These are phyloP conservation scores for Popillia japonica DNA, from an alignment of 1,140 invertebrate species.

Conservation along the genomic window DNA sequence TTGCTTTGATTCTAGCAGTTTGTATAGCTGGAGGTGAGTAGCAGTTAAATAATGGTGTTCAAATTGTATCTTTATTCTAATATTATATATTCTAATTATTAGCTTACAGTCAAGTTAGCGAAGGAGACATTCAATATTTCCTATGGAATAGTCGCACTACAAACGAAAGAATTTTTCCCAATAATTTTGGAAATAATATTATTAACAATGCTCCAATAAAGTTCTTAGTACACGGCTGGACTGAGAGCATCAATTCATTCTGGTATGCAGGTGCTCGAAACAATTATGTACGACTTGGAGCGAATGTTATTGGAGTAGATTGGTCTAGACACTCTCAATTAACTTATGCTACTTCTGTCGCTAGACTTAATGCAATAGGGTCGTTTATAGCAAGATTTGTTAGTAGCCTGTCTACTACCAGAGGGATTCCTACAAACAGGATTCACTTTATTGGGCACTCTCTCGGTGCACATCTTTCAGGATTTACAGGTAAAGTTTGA, in stretches of 20 bases:
- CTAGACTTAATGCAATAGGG: neutral
- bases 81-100: neutral
- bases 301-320: constrained; percentile 35
- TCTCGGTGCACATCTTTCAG: constrained; percentile 59
- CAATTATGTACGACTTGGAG: neutral
- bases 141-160: neutral
- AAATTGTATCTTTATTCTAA: neutral
- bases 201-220: neutral
- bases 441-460: constrained; percentile 57
- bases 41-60: neutral
- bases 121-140: constrained; percentile 4
- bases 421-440: constrained; percentile 41
- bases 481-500: constrained; percentile 32
- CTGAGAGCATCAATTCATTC: constrained; percentile 12
- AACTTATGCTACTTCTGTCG: neutral
- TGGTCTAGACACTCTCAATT: constrained; percentile 10
- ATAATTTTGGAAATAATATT: constrained; percentile 15
- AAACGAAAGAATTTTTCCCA: neutral
- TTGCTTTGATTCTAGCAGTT: neutral
- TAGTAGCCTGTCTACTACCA: neutral
- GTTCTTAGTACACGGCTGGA: constrained; percentile 15
- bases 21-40: neutral
- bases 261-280: constrained; percentile 10
- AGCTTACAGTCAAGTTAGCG: neutral
- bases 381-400: constrained; percentile 26